A percentile compares a stretch with the other conserved stretches of the same genome.
These are phyloP conservation scores for Unio pictorum DNA, from an alignment of 2,888 invertebrate genomes.

Conservation along the genomic window DNA sequence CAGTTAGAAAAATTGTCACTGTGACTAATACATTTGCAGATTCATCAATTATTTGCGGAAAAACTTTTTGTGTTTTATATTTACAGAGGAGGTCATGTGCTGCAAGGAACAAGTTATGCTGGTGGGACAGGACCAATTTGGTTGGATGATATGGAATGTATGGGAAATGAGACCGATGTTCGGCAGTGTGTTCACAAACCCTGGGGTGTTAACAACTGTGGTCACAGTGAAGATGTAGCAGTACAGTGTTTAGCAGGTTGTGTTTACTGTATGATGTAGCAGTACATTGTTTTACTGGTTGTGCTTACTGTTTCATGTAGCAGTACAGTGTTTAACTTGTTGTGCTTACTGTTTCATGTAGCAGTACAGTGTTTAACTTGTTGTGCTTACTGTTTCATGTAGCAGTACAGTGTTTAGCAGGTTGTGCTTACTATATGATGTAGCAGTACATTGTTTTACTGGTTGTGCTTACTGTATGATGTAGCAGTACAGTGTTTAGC, in stretches of 20 bases:
- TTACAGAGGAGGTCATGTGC: constrained; percentile 36
- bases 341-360: background rate
- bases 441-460: constrained; percentile 30
- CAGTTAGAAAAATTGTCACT: too few relatives aligned
- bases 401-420: constrained; percentile 30
- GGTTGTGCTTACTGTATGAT: constrained; percentile 31
- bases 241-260: constrained; percentile 28
- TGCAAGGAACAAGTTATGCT: constrained; percentile 25
- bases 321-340: constrained; percentile 14
- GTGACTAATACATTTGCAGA: constrained; percentile 1
- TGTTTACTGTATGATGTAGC: background rate
- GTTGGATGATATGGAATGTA: constrained; percentile 47
- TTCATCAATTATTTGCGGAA: background rate
- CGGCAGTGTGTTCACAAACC: constrained; percentile 36
- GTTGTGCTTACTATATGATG: constrained; percentile 16
- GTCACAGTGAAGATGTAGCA: constrained; percentile 46
- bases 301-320: background rate
- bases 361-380: constrained; percentile 8
- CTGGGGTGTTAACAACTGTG: constrained; percentile 49
- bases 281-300: constrained; percentile 14
- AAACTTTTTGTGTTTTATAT: background rate
- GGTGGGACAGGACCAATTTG: constrained; percentile 43
- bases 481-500: constrained; percentile 27
- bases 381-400: constrained; percentile 5
- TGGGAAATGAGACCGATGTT: constrained; percentile 32